These are phyloP conservation scores for Sipha flava DNA, from an alignment of 1,140 invertebrate species.

Conservation along the genomic window DNA sequence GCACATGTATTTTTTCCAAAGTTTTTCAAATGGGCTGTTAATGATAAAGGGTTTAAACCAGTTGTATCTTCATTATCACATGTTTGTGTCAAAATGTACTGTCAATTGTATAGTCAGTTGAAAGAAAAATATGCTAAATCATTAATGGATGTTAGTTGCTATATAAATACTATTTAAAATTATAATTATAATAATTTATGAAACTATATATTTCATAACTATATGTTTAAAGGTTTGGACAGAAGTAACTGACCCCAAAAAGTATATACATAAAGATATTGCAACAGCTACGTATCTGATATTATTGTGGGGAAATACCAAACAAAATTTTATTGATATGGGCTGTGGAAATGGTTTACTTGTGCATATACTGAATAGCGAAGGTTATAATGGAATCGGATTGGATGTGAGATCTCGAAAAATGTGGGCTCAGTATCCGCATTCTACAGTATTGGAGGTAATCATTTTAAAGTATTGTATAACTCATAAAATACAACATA, in stretches of 20 bases:
- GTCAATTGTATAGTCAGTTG: conserved; percentile 59
- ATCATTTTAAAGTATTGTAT: too few relatives aligned
- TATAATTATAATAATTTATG: too few relatives aligned
- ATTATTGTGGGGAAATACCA: conserved; percentile 57
- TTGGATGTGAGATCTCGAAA: conserved; percentile 81
- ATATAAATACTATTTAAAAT: too few relatives aligned
- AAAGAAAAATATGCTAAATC: conserved; percentile 71
- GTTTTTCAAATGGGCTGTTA: conserved; percentile 57
- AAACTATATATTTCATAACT: too few relatives aligned
- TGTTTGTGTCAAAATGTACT: conserved; percentile 61
- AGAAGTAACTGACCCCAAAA: conserved; percentile 84
- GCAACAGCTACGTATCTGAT: conserved; percentile 89
- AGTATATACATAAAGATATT: conserved; percentile 95
- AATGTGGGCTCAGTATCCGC: conserved; percentile 77
- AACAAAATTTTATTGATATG: conserved; percentile 78
- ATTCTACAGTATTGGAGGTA: conserved; percentile 45
- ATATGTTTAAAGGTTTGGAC: conserved; percentile 59
- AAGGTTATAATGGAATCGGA: conserved; percentile 79
- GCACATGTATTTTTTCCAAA: conserved; percentile 49
- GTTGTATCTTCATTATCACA: conserved; percentile 57
- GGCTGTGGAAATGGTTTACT: conserved; percentile 96
- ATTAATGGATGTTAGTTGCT: conserved; percentile 57
- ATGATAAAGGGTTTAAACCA: conserved; percentile 38
- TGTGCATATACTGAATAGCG: conserved; percentile 73
- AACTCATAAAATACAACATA: too few relatives aligned